Percentiles rank a stretch among this genome's conserved stretches.
phyloP scores from a whole-genome alignment of 2,888 invertebrate genomes.

The Exephanes ischioxanthus region DNA sequence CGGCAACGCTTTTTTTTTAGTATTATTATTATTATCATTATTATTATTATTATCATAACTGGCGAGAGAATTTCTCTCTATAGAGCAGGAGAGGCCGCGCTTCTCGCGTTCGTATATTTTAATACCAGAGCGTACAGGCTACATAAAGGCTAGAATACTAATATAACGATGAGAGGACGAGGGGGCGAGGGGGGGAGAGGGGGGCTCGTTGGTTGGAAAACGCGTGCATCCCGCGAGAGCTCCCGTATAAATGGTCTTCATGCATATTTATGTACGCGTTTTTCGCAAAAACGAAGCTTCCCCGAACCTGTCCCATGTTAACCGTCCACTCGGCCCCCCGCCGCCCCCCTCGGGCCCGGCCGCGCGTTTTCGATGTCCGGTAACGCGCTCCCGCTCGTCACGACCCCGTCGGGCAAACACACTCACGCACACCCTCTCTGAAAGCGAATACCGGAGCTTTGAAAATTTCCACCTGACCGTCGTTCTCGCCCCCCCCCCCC shows the following conservation, averaged over 20 bases:
- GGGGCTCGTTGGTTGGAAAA: slow-evolving; percentile 46
- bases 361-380: slow-evolving; percentile 59
- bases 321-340: slow-evolving; percentile 28
- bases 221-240: slow-evolving; percentile 65
- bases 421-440: slow-evolving; percentile 58
- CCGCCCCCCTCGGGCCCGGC: slow-evolving; percentile 9
- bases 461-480: slow-evolving; percentile 80
- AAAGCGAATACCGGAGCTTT: slow-evolving; percentile 81
- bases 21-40: background rate
- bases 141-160: slow-evolving; percentile 56
- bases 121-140: slow-evolving; percentile 17
- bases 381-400: slow-evolving; percentile 37
- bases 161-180: slow-evolving; percentile 48
- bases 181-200: slow-evolving; percentile 50
- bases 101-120: slow-evolving; percentile 11
- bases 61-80: slow-evolving; percentile 2
- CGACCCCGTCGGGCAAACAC: slow-evolving; percentile 55
- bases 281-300: slow-evolving; percentile 81
- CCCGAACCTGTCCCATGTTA: slow-evolving; percentile 75
- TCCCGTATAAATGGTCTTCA: slow-evolving; percentile 83
- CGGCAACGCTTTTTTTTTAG: slow-evolving; percentile 69
- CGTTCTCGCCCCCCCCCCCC: slow-evolving; percentile 50
- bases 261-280: slow-evolving; percentile 83
- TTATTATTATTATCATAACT: slow-evolving; percentile 37
- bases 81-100: background rate